Evolutionary conservation across 30 jellyfish, hydroid and myxozoan genomes (phyloP).

Genomic region (Turritopsis rubra): DNA sequence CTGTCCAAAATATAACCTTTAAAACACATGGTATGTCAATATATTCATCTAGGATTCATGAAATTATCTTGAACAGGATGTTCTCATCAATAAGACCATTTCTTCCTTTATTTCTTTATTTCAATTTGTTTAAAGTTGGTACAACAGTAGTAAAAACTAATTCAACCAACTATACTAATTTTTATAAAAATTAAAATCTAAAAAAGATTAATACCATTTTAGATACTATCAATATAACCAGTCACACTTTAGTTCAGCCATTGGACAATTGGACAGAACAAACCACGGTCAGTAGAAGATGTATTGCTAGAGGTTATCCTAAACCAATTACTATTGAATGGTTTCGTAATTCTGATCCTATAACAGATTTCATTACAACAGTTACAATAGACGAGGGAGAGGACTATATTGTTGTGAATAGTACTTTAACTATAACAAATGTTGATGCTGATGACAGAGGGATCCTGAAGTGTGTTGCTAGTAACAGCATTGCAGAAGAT

Average conservation of each 20-base stretch:
- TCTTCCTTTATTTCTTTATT: too few relatives aligned
- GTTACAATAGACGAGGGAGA: neutral
- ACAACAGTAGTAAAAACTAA: too few relatives aligned
- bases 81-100: neutral
- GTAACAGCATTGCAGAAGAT: neutral
- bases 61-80: too few relatives aligned
- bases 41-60: neutral
- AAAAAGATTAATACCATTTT: too few relatives aligned
- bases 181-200: too few relatives aligned
- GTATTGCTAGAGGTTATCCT: conserved; percentile 5
- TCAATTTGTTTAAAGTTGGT: too few relatives aligned
- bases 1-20: neutral
- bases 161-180: too few relatives aligned
- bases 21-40: neutral
- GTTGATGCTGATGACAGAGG: conserved; percentile 2
- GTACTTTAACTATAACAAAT: neutral
- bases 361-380: neutral
- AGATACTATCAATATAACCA: neutral
- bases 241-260: neutral
- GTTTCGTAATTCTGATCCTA: neutral
- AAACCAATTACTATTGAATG: neutral
- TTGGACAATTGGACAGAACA: neutral
- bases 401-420: neutral
- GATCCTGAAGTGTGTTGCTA: conserved; percentile 1
- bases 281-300: neutral